Evolutionary conservation across 2,888 invertebrate species (phyloP).

Genomic region (Agrochola macilenta): DNA sequence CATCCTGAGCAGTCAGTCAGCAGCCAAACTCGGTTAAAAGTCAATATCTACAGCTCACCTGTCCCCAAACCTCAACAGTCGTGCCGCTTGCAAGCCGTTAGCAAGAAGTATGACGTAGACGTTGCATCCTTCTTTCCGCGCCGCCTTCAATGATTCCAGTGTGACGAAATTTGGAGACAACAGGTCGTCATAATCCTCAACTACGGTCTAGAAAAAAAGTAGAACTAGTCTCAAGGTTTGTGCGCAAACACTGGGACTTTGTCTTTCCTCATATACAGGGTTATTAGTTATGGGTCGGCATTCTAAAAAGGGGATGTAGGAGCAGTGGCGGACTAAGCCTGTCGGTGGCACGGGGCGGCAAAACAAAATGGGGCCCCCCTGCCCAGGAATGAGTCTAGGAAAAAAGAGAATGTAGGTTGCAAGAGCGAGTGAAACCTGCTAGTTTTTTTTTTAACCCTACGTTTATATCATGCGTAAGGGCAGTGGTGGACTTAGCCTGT

Average conservation of each 20-base stretch:
- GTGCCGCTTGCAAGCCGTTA: conserved; percentile 92
- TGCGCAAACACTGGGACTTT: background rate
- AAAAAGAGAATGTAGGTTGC: too few species aligned
- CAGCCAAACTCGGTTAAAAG: background rate
- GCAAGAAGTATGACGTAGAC: conserved; percentile 93
- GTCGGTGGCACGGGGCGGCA: too few species aligned
- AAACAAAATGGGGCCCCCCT: too few species aligned
- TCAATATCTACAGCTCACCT: conserved; percentile 81
- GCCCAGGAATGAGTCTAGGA: too few species aligned
- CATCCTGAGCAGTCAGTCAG: background rate
- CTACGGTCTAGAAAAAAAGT: conserved; percentile 82
- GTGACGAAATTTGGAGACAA: conserved; percentile 91
- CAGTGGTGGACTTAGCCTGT: too few species aligned
- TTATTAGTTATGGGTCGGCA: too few species aligned
- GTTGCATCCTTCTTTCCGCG: conserved; percentile 92
- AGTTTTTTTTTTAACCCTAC: too few species aligned
- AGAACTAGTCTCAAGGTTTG: background rate
- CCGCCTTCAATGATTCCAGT: conserved; percentile 89
- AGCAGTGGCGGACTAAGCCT: too few species aligned
- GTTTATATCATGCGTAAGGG: too few species aligned
- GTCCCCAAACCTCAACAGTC: conserved; percentile 93
- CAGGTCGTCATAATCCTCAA: conserved; percentile 92
- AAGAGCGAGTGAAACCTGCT: too few species aligned
- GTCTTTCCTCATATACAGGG: too few species aligned
- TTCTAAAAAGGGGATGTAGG: too few species aligned